Conservation (phyloP, 2,113 vertebrate species). For the Natator depressus region DNA sequence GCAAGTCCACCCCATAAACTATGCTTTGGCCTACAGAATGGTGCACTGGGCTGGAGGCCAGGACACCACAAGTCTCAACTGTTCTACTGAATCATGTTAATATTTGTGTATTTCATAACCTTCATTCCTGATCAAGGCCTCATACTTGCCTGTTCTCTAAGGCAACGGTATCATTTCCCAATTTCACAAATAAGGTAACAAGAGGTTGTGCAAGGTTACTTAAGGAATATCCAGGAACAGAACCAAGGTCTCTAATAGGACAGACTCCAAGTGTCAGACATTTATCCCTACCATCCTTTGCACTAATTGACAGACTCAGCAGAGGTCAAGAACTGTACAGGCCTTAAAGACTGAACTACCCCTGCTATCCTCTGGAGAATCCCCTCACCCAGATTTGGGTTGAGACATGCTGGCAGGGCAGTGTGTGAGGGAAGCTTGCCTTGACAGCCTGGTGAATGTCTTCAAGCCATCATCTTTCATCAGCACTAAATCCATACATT, state of each 20-base stretch:
- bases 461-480: not conserved
- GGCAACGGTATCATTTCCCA: not conserved
- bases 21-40: not conserved
- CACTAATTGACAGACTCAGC: not conserved
- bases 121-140: not conserved
- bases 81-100: not conserved
- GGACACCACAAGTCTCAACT: not conserved
- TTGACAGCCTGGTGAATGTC: not conserved
- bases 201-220: not conserved
- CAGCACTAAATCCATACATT: not conserved
- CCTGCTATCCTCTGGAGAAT: not conserved
- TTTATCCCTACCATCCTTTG: not conserved
- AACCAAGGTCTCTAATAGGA: not conserved
- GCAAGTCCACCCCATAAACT: not conserved
- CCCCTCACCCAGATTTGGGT: not conserved
- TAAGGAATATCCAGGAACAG: not conserved
- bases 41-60: not conserved
- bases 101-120: not conserved
- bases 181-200: not conserved
- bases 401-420: not conserved
- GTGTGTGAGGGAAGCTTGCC: accelerated
- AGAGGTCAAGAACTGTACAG: not conserved
- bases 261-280: not conserved
- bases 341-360: not conserved
- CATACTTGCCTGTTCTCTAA: not conserved